Evolutionary conservation across 2,113 vertebrate genomes (phyloP).

Genomic region (Muscicapa adusta): DNA sequence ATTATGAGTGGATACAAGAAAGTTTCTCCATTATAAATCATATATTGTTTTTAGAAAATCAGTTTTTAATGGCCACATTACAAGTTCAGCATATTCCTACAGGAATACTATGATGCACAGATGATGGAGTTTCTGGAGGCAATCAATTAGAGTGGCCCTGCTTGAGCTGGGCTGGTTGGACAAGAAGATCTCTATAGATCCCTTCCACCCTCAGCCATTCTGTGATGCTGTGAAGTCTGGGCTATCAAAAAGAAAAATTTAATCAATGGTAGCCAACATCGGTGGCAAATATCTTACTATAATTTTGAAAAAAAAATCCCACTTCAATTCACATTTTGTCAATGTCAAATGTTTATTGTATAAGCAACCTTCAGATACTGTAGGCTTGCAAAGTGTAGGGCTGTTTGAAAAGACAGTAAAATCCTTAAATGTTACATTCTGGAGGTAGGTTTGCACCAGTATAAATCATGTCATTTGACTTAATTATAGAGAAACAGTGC

Average conservation of each 20-base stretch:
- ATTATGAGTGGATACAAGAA: background rate
- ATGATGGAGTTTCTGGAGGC: background rate
- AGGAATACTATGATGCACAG: background rate
- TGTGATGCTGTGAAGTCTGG: background rate
- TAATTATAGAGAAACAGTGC: constrained; percentile 13
- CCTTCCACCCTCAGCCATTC: background rate
- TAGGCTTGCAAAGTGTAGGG: background rate
- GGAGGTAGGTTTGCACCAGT: background rate
- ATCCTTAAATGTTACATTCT: background rate
- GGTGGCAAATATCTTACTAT: background rate
- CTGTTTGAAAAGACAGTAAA: background rate
- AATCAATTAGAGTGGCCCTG: fast-evolving
- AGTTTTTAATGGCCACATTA: background rate
- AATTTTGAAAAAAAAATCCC: background rate
- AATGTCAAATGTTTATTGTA: background rate
- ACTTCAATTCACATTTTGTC: background rate
- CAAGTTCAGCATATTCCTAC: background rate
- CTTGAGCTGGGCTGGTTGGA: background rate
- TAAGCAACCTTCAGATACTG: background rate
- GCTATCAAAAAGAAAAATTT: background rate
- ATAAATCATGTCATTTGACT: constrained; percentile 43
- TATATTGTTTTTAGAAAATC: background rate
- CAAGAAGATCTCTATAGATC: background rate
- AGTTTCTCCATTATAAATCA: background rate
- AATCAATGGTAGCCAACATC: background rate